Base-by-base conservation (phyloP, 1,140 invertebrate genomes). In the Caligus rogercresseyi region DNA sequence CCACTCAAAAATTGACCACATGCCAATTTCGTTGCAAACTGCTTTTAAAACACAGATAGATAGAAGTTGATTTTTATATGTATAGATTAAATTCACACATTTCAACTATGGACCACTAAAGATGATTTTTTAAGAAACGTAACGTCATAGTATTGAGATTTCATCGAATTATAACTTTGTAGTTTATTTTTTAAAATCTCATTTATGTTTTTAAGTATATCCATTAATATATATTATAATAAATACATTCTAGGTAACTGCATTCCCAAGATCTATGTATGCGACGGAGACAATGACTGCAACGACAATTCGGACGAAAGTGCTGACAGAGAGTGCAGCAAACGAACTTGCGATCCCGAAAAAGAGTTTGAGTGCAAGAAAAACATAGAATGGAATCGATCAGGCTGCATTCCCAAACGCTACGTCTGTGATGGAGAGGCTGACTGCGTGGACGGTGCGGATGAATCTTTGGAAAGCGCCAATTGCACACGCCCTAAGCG, bases 361-460 rank as follows among this genome's bases (percentile, higher is more conserved):
- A 90, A 85, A 0, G 90, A 93, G 71, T 93, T 91, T 68, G 90
- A 86, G 0, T 94, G 89, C 68, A 78, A 80, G 54, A 85, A 84
- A 54, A 94, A 94, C 69, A 91, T 89, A 70, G 78, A 83, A 3
- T 93, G 89, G 89, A 86, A 85, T 53, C 77, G 89, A 59, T 85
- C 88, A 0, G 87, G 91, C 65, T 98, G 93, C 72, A 95, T 98
- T 58, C 87, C 89, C 0, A 82, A 81, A 65, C 86, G 90, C 70
- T 96, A 90, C 89, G 75, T 96, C 0, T 98, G 92, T 72, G 92
- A 96, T 71, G 90, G 90, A 0, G 90, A 94, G 72, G 88, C 90
- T 0, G 91, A 95, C 71, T 95, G 92, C 73, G 87, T 93, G 0
- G 91, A 95, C 72, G 89, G 90, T 0, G 89, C 89, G n/a, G 93